Base-by-base conservation (phyloP, 2,797 vertebrate species). In the Sebastes matsubarae region DNA sequence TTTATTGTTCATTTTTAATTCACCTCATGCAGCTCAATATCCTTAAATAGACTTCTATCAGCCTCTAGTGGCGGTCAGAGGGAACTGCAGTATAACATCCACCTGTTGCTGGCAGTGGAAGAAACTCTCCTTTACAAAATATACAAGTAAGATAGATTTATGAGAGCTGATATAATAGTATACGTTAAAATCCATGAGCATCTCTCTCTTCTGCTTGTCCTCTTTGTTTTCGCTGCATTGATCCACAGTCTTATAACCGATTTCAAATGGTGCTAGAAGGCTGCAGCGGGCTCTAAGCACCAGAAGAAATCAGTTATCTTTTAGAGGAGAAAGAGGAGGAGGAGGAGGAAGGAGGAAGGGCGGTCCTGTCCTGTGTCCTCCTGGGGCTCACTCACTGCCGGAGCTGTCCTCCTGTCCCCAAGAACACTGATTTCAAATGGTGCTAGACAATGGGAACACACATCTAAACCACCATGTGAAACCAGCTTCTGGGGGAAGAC, bases 381-480 rank as follows among this genome's bases (percentile, higher is more conserved):
- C 8, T 12, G 71, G 29, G 68, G 75, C 69, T 80, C 75, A 61
- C 71, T 78, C 78, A 73, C 68, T 83, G 82, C 50, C n/a, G 2
- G 76, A 13, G 96, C 63, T 86, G 96, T 79, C 90, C 90, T 94
- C 92, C 96, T 97, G 93, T 95, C 97, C 95, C 94, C 97, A 97
- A 97, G 97, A 99, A 99, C 98, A 99, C 98, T 99, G 98, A 99
- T 99, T 99, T 99, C 98, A 99, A 98, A 99, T 99, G 98, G 98
- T 99, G 98, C 98, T 99, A 99, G 98, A 99, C 96, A 96, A 95
- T 94, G 89, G 94, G 92, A 94, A 96, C 93, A 97, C 96, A 98
- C 96, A 98, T 99, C 98, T 99, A 99, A 98, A 97, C 97, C 98
- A 99, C 98, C 98, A 99, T 82, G 94, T 97, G 98, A 99, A 99